phyloP scores from a whole-genome alignment of 2,888 invertebrate species.

The Oxycera nigricornis region DNA sequence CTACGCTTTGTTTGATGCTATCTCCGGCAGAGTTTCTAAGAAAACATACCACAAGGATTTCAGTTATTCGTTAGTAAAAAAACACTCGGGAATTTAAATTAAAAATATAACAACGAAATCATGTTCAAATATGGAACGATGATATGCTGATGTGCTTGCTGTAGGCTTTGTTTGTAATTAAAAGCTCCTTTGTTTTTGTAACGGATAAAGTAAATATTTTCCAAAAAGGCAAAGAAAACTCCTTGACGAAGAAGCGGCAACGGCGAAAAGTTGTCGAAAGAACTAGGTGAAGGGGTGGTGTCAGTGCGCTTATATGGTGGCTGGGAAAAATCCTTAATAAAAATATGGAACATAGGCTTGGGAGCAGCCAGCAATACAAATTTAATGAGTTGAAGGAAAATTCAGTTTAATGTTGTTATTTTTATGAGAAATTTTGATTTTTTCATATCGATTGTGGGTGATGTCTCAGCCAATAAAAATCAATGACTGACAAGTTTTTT shows the following conservation, averaged over 20 bases:
- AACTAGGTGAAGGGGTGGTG: neutral
- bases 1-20: slow-evolving; percentile 6
- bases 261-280: neutral
- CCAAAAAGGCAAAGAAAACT: slow-evolving; percentile 7
- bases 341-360: neutral
- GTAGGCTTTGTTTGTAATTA: slow-evolving; percentile 33
- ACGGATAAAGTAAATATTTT: slow-evolving; percentile 10
- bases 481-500: too few species aligned
- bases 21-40: slow-evolving; percentile 31
- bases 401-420: too few species aligned
- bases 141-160: slow-evolving; percentile 29
- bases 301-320: neutral
- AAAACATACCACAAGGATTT: slow-evolving; percentile 29
- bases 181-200: slow-evolving; percentile 6
- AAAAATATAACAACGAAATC: slow-evolving; percentile 36
- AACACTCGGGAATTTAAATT: slow-evolving; percentile 33
- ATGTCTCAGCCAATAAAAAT: too few species aligned
- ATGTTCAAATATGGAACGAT: slow-evolving; percentile 32
- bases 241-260: neutral
- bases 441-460: too few species aligned
- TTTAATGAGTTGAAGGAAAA: too few species aligned
- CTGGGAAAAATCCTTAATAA: neutral
- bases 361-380: too few species aligned
- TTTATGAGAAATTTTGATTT: too few species aligned
- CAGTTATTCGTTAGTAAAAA: slow-evolving; percentile 29